Evolutionary conservation across 2,797 vertebrate genomes (phyloP).

Genomic region (Cryptoprocta ferox): DNA sequence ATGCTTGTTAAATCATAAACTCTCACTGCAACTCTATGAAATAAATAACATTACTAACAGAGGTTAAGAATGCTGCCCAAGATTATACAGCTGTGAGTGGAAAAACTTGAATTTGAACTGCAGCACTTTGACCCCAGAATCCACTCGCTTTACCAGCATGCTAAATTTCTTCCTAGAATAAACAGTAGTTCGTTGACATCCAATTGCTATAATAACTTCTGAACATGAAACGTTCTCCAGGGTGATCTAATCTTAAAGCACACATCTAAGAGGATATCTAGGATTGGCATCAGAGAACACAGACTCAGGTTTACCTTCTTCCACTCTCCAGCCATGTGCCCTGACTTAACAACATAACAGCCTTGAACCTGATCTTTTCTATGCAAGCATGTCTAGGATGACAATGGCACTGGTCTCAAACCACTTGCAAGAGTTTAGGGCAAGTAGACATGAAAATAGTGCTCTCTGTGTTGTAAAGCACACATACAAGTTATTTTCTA

Average conservation of each 20-base stretch:
- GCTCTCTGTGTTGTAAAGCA: background rate
- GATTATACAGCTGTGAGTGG: background rate
- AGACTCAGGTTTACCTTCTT: background rate
- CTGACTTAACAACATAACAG: background rate
- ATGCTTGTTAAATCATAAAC: slow-evolving; percentile 62
- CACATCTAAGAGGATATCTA: background rate
- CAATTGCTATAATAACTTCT: background rate
- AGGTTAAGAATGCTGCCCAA: background rate
- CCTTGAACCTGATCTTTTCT: background rate
- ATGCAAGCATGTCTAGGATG: background rate
- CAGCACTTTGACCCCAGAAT: background rate
- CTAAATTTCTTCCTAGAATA: background rate
- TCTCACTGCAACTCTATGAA: background rate
- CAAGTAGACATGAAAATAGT: background rate
- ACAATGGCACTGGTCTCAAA: background rate
- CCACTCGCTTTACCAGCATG: background rate
- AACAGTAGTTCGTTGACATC: background rate
- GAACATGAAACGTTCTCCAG: background rate
- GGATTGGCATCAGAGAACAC: background rate
- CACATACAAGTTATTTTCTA: background rate
- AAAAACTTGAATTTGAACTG: background rate
- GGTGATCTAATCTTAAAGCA: background rate
- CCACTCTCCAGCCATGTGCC: background rate
- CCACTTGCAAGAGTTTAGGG: background rate
- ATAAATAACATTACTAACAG: slow-evolving; percentile 3